These are phyloP conservation scores for Cotesia glomerata DNA, from an alignment of 1,140 invertebrate genomes.

Conservation along the genomic window DNA sequence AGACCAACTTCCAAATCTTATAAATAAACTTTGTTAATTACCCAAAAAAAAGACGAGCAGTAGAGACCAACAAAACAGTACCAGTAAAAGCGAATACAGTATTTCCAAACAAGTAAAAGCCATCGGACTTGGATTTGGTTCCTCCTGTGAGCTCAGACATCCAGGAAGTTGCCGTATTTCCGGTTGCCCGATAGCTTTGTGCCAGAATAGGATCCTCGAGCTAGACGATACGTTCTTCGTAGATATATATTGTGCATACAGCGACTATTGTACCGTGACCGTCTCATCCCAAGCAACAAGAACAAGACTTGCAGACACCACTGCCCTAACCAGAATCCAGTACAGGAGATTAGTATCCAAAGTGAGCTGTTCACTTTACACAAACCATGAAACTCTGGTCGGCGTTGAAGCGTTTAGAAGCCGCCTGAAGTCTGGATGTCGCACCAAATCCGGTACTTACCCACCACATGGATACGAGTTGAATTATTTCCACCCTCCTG, in stretches of 20 bases:
- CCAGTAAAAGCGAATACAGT: neutral
- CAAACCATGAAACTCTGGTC: neutral
- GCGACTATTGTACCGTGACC: neutral
- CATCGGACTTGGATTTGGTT: neutral
- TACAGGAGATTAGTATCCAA: neutral
- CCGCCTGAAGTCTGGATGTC: neutral
- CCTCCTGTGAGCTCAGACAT: neutral
- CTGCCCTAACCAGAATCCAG: neutral
- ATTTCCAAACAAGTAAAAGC: neutral
- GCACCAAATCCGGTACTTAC: neutral
- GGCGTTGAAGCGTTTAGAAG: neutral
- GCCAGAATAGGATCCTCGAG: constrained; percentile 35
- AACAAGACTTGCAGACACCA: neutral
- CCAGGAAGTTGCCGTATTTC: constrained; percentile 38
- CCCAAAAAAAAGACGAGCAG: neutral
- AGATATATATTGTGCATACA: neutral
- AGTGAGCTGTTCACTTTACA: neutral
- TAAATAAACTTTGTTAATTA: too few species aligned
- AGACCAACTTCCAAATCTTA: too few species aligned
- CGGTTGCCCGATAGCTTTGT: constrained; percentile 39
- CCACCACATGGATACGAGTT: neutral
- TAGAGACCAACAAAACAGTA: neutral
- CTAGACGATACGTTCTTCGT: constrained; percentile 6
- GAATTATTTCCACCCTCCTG: neutral
- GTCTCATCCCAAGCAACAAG: too few species aligned